Conservation (phyloP, 1,140 invertebrate species). For the Scylla paramamosain region DNA sequence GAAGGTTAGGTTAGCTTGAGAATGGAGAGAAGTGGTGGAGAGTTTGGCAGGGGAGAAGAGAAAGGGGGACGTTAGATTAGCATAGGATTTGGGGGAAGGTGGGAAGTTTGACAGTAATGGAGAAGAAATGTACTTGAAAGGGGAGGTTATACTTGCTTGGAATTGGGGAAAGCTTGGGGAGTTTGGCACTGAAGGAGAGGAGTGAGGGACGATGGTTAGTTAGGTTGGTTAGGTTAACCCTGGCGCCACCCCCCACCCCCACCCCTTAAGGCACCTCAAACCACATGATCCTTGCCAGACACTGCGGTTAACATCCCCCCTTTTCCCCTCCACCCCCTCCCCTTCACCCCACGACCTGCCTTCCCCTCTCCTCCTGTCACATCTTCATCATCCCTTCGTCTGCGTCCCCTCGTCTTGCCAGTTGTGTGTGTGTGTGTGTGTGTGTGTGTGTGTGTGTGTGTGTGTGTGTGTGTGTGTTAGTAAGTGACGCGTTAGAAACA, state of each 20-base stretch:
- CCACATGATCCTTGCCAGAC: slow-evolving; percentile 9
- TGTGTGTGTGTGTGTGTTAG: neutral
- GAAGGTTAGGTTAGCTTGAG: neutral
- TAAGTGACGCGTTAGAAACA: too few relatives aligned
- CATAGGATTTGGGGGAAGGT: too few relatives aligned
- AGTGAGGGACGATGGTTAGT: too few relatives aligned
- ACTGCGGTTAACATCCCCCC: neutral
- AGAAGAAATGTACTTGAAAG: too few relatives aligned
- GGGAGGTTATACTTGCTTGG: too few relatives aligned
- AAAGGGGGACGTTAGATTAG: neutral
- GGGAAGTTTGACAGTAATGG: too few relatives aligned
- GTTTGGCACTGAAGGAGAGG: neutral
- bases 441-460: neutral
- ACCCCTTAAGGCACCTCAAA: neutral
- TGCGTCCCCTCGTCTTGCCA: neutral
- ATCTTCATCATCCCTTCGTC: neutral
- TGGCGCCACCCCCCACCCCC: neutral
- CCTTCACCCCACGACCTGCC: neutral
- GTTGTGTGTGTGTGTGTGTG: neutral
- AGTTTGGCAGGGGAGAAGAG: neutral
- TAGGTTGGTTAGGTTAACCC: neutral
- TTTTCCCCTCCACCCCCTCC: neutral
- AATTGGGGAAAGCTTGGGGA: neutral
- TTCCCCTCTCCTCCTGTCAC: neutral
- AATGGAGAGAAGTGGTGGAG: neutral